Percentiles rank a stretch among this genome's conserved stretches.
phyloP scores from a whole-genome alignment of 2,888 invertebrate species.

The Odontocerum albicorne region DNA sequence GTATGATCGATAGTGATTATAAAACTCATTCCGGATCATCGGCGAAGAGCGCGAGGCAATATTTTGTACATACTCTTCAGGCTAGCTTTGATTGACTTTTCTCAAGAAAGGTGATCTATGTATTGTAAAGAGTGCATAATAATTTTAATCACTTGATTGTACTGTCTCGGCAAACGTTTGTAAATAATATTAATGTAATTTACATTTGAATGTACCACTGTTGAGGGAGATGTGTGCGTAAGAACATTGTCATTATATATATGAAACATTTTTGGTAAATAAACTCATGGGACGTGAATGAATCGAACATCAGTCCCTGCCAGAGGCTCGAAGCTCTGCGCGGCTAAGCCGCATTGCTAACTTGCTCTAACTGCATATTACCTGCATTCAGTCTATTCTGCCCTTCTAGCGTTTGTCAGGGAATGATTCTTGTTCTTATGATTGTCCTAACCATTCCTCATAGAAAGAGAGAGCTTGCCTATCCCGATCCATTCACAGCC shows the following conservation, averaged over 20 bases:
- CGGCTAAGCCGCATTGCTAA: slow-evolving; percentile 21
- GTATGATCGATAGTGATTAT: no score
- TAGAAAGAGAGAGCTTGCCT: slow-evolving; percentile 19
- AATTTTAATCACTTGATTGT: slow-evolving; percentile 22
- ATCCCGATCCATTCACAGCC: slow-evolving; percentile 16
- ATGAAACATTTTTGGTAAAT: slow-evolving; percentile 47
- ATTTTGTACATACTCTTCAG: slow-evolving; percentile 7
- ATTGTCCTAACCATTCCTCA: slow-evolving; percentile 35
- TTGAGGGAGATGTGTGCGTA: slow-evolving; percentile 32
- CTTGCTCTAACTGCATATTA: slow-evolving; percentile 24
- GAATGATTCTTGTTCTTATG: slow-evolving; percentile 54
- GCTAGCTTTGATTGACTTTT: slow-evolving; percentile 5
- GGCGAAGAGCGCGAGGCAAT: no score
- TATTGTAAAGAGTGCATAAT: slow-evolving; percentile 27
- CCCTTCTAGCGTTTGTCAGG: slow-evolving; percentile 69
- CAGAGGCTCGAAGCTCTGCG: slow-evolving; percentile 47
- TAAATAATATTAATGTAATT: slow-evolving; percentile 30
- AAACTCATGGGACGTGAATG: slow-evolving; percentile 39
- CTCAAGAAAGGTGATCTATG: slow-evolving; percentile 1
- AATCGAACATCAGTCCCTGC: slow-evolving; percentile 43
- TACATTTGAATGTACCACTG: slow-evolving; percentile 29
- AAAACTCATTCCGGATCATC: no score
- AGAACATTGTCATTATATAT: slow-evolving; percentile 32
- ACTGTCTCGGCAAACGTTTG: slow-evolving; percentile 30
- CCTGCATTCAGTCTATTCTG: slow-evolving; percentile 29